Evolutionary conservation across 1,140 invertebrate species (phyloP).

Genomic region (Drosophila lowei): DNA sequence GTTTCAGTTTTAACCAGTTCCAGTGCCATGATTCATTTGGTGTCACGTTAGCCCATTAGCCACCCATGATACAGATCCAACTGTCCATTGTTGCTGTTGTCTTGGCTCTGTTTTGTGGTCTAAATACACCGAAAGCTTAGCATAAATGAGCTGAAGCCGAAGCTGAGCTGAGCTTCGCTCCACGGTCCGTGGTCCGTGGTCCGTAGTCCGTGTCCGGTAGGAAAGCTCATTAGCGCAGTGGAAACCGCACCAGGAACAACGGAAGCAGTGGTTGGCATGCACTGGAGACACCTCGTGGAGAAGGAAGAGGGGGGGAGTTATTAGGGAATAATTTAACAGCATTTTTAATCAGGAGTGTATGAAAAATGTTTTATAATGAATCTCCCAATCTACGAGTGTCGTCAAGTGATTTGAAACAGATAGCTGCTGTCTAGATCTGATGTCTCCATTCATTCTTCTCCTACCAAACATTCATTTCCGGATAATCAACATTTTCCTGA

Average conservation of each 20-base stretch:
- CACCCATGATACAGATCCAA: constrained; percentile 46
- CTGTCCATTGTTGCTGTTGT: constrained; percentile 31
- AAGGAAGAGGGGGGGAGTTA: too few species aligned
- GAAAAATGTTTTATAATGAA: too few species aligned
- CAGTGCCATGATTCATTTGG: constrained; percentile 69
- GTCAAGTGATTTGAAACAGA: not conserved
- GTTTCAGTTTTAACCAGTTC: constrained; percentile 13
- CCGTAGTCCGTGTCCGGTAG: constrained; percentile 62
- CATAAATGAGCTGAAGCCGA: constrained; percentile 62
- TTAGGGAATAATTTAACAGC: too few species aligned
- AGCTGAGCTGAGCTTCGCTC: constrained; percentile 57
- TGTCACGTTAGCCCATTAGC: constrained; percentile 80
- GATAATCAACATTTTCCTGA: constrained; percentile 25
- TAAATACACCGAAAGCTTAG: constrained; percentile 72
- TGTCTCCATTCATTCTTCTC: not conserved
- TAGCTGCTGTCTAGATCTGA: too few species aligned
- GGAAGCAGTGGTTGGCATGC: constrained; percentile 30
- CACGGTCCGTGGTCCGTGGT: not conserved
- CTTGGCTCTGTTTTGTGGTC: constrained; percentile 23
- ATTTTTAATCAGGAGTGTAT: too few species aligned
- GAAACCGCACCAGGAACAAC: constrained; percentile 21
- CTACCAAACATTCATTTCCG: not conserved
- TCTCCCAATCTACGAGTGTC: too few species aligned
- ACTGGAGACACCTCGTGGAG: constrained; percentile 34
- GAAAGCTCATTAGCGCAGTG: constrained; percentile 74